Evolutionary conservation across 2,797 vertebrate genomes (phyloP), one percentile per base, ranked within the genome.

Genomic region (Florisuga fusca): DNA sequence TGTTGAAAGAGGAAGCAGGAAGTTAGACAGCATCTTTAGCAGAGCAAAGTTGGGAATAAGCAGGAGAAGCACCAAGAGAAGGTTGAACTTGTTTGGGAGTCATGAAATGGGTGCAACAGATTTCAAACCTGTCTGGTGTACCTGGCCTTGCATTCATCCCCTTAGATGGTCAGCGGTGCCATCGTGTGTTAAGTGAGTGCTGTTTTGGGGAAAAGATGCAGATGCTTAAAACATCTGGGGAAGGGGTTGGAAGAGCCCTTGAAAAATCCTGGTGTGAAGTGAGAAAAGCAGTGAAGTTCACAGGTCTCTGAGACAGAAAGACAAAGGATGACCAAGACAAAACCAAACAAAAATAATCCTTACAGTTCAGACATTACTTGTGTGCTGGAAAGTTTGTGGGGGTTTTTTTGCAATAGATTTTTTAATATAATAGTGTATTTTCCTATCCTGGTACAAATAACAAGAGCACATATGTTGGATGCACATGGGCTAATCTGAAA

Each of bases 91-190:
- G 55, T 61, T 36, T 29, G 45, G 22, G 41, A 81, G 36, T 26
- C 26, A 5, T 0, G 1, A 58, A 59, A 63, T 22, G 9, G 64
- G 46, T 4, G 31, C 26, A 23, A n/a, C 4, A n/a, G 23, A 7
- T 43, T 53, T 54, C 21, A 53, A 75, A 79, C 46, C 66, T 88
- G 62, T 14, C n/a, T 46, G 3, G 26, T 3, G 19, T 25, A 75
- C 83, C 86, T 87, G 88, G 80, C 53, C 67, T 90, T 1, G 0
- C 5, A 1, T 41, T 43, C 34, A 41, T 57, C 62, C 75, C 80
- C 87, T 64, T 21, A 15, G 67, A 11, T 78, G 80, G 95, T 79
- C 91, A 96, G 95, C 15, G 67, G 74, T 95, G 93, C 93, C 91
- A 89, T 95, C 95, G 96, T 79, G 71, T 89, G 93, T 93, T 85